Evolutionary conservation across 2,797 vertebrate genomes (phyloP).

Genomic region (Gymnopithys bicolor): DNA sequence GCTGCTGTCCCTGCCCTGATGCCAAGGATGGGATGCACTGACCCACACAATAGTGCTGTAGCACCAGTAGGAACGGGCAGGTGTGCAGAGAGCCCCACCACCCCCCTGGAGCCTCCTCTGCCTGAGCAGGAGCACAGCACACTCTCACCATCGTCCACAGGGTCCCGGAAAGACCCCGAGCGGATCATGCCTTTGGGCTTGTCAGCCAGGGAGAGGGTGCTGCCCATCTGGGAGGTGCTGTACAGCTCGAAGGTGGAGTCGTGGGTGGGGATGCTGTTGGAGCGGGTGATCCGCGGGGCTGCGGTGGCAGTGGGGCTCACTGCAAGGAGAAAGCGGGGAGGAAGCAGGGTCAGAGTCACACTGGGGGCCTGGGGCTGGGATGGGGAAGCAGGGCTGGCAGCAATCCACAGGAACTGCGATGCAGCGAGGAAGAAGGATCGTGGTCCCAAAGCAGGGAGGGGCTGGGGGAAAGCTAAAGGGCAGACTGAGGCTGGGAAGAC

Average conservation of each 20-base stretch:
- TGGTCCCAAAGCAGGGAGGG: background rate
- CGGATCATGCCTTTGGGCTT: slow-evolving; percentile 96
- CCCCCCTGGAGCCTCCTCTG: background rate
- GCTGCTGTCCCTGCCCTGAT: background rate
- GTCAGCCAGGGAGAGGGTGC: slow-evolving; percentile 92
- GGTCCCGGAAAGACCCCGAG: slow-evolving; percentile 94
- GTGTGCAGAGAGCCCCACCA: background rate
- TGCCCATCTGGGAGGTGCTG: slow-evolving; percentile 88
- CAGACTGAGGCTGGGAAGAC: background rate
- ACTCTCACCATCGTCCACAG: slow-evolving; percentile 89
- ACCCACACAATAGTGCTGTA: background rate
- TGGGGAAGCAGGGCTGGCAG: background rate
- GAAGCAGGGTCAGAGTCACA: slow-evolving; percentile 57
- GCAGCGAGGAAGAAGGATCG: background rate
- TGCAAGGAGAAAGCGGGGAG: slow-evolving; percentile 61
- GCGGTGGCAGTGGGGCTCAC: slow-evolving; percentile 82
- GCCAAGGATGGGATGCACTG: rapidly evolving
- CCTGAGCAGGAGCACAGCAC: background rate
- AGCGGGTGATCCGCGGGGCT: slow-evolving; percentile 92
- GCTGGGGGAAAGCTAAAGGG: background rate
- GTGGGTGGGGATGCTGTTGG: slow-evolving; percentile 97
- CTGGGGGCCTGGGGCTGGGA: background rate
- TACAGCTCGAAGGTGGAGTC: slow-evolving; percentile 92
- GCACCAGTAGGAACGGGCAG: background rate
- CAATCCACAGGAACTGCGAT: rapidly evolving